Conservation (phyloP, 2,888 invertebrate genomes). For the Pseudeuparius sepicola region DNA sequence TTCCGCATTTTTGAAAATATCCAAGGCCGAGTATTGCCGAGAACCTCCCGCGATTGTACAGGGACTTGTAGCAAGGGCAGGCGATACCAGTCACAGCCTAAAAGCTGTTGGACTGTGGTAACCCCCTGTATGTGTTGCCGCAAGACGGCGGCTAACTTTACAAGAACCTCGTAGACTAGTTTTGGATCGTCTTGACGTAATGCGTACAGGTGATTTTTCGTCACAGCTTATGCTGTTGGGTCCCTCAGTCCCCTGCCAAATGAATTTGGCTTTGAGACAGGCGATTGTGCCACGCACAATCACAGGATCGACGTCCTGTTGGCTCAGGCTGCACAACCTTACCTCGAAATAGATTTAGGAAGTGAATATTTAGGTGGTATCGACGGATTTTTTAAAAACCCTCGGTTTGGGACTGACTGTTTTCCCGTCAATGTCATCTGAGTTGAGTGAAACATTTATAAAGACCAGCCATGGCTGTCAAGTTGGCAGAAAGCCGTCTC, state of each 20-base stretch:
- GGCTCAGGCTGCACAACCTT: conserved; percentile 24
- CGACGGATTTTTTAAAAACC: too few relatives aligned
- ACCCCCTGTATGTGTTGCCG: conserved; percentile 32
- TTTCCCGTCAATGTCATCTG: too few relatives aligned
- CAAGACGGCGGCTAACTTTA: too few relatives aligned
- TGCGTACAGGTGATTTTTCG: conserved; percentile 33
- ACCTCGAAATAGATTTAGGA: not conserved
- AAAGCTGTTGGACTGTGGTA: conserved; percentile 33
- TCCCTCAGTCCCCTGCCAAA: conserved; percentile 48
- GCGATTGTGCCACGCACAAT: conserved; percentile 35
- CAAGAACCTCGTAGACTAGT: too few relatives aligned
- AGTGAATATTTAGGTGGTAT: conserved; percentile 3
- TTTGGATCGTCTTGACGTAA: conserved; percentile 23
- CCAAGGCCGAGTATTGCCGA: too few relatives aligned
- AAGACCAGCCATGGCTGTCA: too few relatives aligned
- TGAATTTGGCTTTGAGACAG: conserved; percentile 36
- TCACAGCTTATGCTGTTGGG: conserved; percentile 43
- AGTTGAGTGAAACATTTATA: too few relatives aligned
- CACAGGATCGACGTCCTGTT: conserved; percentile 28
- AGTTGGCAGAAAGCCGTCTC: too few relatives aligned
- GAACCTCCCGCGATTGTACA: too few relatives aligned
- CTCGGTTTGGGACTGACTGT: conserved; percentile 6
- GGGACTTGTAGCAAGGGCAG: conserved; percentile 28
- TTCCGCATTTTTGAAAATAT: too few relatives aligned
- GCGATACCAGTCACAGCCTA: conserved; percentile 33